These are phyloP conservation scores for Macroramphosus scolopax DNA, from an alignment of 2,797 vertebrate genomes.

Conservation along the genomic window DNA sequence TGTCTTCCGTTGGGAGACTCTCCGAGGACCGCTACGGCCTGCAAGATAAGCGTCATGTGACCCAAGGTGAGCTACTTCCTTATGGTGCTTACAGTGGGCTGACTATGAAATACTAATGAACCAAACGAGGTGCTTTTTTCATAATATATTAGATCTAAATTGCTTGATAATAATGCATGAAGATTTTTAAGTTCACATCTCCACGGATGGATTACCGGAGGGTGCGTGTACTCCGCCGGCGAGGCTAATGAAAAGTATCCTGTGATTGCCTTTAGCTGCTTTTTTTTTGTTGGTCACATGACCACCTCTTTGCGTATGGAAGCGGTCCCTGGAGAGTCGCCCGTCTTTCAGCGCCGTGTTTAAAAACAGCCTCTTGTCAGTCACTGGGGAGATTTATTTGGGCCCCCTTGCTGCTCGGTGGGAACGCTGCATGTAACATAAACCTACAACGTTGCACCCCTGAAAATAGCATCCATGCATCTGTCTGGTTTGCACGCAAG, in stretches of 20 bases:
- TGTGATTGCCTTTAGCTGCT: not conserved
- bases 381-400: not conserved
- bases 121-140: too few species aligned
- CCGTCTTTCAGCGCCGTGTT: not conserved
- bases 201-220: too few species aligned
- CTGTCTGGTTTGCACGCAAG: not conserved
- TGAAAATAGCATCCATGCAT: slow-evolving; percentile 7
- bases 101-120: too few species aligned
- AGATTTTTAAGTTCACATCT: too few species aligned
- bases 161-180: too few species aligned
- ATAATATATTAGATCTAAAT: too few species aligned
- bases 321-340: not conserved
- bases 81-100: too few species aligned
- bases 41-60: too few species aligned
- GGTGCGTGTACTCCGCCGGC: too few species aligned
- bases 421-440: not conserved
- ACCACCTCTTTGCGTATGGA: not conserved
- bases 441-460: not conserved
- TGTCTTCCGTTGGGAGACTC: not conserved
- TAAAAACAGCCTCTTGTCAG: not conserved
- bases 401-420: too few species aligned
- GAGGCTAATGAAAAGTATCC: too few species aligned
- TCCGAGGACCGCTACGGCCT: not conserved
- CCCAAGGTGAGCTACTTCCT: too few species aligned
- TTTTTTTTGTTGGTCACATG: not conserved